Evolutionary conservation across 1,140 invertebrate genomes (phyloP), one percentile per base, ranked within the genome.

Genomic region (Hycleus phaleratus): DNA sequence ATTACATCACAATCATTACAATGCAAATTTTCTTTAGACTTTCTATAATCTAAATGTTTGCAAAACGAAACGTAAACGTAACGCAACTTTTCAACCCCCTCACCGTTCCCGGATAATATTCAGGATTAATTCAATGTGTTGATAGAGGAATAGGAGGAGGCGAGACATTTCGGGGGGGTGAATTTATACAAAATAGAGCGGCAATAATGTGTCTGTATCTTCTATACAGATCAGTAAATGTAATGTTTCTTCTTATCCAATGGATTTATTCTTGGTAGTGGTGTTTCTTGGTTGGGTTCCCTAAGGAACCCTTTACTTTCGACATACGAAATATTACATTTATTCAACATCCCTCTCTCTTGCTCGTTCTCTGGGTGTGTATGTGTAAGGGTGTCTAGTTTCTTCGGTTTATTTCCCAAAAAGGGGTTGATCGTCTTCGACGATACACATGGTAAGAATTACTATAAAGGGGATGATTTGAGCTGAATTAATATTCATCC

Each of bases 1-100:
- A 70, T 70, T 70, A 65, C 66, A 60, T 65, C 59, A 59, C 67
- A 62, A 68, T 68, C 68, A 68, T 70, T 70, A 67, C 49, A 60
- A 70, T 70, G 68, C 67, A 70, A 70, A 70, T 70, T 67, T 70
- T 69, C 67, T 67, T 70, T 64, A 68, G 66, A 32, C 32, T 62
- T 66, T 68, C 64, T 64, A 63, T 64, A 63, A 61, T 63, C 63
- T 32, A 32, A 64, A 54, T 63, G 63, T 65, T 63, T 67, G 61
- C 61, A 49, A 67, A 65, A 59, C 63, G 61, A 60, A 32, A 32
- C 18, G 18, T 18, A 18, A 18, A 18, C 18, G 18, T 18, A 18
- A 18, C 18, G 18, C 32, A 32, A 32, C 4, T 7, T 32, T 7
- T 32, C 32, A 4, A 7, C 32, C 32, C 4, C 32, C 32, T 18